These are phyloP conservation scores for Antheraea yamamai DNA, from an alignment of 2,888 invertebrate species.

Conservation along the genomic window DNA sequence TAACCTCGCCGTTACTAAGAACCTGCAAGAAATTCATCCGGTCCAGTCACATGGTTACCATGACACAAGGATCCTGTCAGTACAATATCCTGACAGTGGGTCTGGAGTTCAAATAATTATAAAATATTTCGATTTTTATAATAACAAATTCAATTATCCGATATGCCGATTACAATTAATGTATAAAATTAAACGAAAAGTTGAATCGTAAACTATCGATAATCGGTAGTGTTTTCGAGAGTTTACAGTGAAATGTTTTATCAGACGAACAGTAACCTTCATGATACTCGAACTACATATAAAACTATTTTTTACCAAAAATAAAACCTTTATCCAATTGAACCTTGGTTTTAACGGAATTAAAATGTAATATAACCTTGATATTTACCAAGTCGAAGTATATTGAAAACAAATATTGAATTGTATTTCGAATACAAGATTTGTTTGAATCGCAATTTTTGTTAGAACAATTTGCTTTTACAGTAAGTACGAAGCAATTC, in stretches of 20 bases:
- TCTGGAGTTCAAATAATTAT: neutral
- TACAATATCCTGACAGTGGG: neutral
- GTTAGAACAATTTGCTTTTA: neutral
- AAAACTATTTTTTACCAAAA: neutral
- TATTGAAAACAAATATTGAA: neutral
- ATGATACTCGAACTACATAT: neutral
- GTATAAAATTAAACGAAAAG: neutral
- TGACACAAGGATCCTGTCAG: neutral
- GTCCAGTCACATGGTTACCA: neutral
- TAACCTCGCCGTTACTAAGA: neutral
- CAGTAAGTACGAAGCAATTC: neutral
- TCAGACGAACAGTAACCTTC: neutral
- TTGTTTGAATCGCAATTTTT: neutral
- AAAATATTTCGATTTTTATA: neutral
- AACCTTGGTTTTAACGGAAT: constrained; percentile 2
- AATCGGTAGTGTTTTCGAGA: neutral
- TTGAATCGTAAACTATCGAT: neutral
- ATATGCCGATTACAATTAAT: neutral
- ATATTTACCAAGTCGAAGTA: neutral
- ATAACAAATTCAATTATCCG: neutral
- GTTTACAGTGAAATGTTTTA: neutral
- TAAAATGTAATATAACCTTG: neutral
- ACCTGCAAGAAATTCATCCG: neutral
- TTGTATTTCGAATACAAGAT: neutral
- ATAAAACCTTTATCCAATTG: neutral